phyloP scores from a whole-genome alignment of 2,888 invertebrate species.

The Crocallis elinguaria region DNA sequence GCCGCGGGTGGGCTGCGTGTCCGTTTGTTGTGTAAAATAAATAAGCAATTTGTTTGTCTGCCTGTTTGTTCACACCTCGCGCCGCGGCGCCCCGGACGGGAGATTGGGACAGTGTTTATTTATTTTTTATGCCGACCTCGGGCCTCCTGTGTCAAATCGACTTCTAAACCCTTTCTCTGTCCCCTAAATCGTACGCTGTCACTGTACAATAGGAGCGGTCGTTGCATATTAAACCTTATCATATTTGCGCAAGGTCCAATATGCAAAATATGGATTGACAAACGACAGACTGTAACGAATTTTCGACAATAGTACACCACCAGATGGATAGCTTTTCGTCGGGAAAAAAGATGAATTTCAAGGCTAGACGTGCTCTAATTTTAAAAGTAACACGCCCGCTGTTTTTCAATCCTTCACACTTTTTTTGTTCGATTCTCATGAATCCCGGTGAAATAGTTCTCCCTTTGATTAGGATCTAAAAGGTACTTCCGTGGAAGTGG shows the following conservation, averaged over 20 bases:
- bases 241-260: slow-evolving; percentile 13
- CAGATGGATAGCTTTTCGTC: slow-evolving; percentile 1
- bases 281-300: slow-evolving; percentile 19
- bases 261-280: neutral
- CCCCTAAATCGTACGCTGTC: slow-evolving; percentile 27
- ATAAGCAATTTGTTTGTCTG: slow-evolving; percentile 47
- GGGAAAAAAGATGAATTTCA: slow-evolving; percentile 39
- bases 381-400: slow-evolving; percentile 41
- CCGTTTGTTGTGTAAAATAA: slow-evolving; percentile 44
- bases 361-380: slow-evolving; percentile 47
- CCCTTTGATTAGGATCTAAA: slow-evolving; percentile 40
- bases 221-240: slow-evolving; percentile 16
- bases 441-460: slow-evolving; percentile 35
- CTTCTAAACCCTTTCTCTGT: slow-evolving; percentile 42
- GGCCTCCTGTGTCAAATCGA: slow-evolving; percentile 47
- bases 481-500: slow-evolving; percentile 31
- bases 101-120: slow-evolving; percentile 43
- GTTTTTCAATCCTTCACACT: slow-evolving; percentile 40
- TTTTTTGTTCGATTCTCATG: slow-evolving; percentile 42
- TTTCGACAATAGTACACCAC: slow-evolving; percentile 10
- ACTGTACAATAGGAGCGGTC: slow-evolving; percentile 4
- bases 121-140: slow-evolving; percentile 38
- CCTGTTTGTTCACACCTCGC: slow-evolving; percentile 45
- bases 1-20: slow-evolving; percentile 36
- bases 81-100: slow-evolving; percentile 27